Evolutionary conservation across 2,888 invertebrate species (phyloP).

Genomic region (Apocheima hispidaria): DNA sequence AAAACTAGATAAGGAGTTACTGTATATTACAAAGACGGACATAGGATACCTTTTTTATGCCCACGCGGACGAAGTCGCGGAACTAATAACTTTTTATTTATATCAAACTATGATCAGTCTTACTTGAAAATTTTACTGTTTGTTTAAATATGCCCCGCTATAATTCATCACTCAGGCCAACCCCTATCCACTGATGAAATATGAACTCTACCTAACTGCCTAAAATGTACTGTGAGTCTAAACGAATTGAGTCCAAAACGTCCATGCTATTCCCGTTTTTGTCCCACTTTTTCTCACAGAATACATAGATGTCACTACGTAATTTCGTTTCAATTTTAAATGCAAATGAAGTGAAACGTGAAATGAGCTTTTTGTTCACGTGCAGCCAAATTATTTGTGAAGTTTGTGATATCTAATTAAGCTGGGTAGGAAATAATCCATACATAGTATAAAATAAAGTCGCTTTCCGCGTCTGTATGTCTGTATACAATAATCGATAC

Average conservation of each 20-base stretch:
- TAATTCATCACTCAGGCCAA: not conserved
- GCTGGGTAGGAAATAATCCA: not conserved
- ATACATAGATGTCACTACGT: not conserved
- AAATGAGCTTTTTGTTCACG: slow-evolving; percentile 11
- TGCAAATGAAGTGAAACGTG: slow-evolving; percentile 20
- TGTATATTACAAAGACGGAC: too few species aligned
- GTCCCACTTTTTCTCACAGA: slow-evolving; percentile 3
- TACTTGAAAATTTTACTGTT: too few species aligned
- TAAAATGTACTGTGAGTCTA: slow-evolving; percentile 4
- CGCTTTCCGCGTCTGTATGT: too few species aligned
- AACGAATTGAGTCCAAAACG: slow-evolving; percentile 9
- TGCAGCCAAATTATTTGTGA: slow-evolving; percentile 7
- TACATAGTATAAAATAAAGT: too few species aligned
- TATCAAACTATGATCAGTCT: too few species aligned
- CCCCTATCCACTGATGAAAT: slow-evolving; percentile 1
- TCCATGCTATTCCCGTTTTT: not conserved
- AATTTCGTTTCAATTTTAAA: slow-evolving; percentile 15
- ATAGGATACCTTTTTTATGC: too few species aligned
- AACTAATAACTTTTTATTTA: too few species aligned
- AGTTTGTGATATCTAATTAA: not conserved
- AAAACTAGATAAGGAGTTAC: too few species aligned
- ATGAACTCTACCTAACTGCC: slow-evolving; percentile 2
- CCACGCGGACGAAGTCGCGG: too few species aligned
- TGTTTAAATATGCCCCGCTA: not conserved
- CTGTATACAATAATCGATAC: too few species aligned